Percentiles rank a stretch among this genome's conserved stretches.
Conservation (phyloP, 2,888 invertebrate species). For the Myopa tessellatipennis region DNA sequence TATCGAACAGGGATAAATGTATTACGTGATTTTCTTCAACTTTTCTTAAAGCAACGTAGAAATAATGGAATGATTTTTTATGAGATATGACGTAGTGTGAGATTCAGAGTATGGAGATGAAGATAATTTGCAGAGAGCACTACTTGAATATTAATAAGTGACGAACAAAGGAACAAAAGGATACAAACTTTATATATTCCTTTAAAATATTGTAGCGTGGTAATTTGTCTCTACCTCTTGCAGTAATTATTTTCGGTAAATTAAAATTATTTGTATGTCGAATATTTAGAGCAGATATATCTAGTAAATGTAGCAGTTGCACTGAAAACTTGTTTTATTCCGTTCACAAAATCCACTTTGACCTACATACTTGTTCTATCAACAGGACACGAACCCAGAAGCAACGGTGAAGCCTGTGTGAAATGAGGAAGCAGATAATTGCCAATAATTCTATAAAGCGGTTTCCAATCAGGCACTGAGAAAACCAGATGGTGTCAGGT, state of each 20-base stretch:
- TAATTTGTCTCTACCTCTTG: too few relatives aligned
- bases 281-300: too few relatives aligned
- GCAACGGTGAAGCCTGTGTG: background rate
- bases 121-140: background rate
- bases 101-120: background rate
- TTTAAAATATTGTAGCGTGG: too few relatives aligned
- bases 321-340: background rate
- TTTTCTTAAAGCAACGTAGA: background rate
- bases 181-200: background rate
- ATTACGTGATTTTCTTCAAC: slow-evolving; percentile 12
- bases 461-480: slow-evolving; percentile 12
- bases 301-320: background rate
- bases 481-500: background rate
- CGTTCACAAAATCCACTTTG: background rate
- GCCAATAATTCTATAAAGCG: background rate
- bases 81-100: background rate
- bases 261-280: too few relatives aligned
- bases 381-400: background rate
- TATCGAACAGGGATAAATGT: slow-evolving; percentile 24
- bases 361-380: background rate
- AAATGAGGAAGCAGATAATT: background rate
- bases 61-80: background rate
- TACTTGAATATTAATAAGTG: background rate
- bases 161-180: background rate
- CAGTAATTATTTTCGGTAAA: too few relatives aligned